Percentiles rank a stretch among this genome's conserved stretches.
These are phyloP conservation scores for Drosophila ezoana DNA, from an alignment of 2,888 invertebrate species.

Conservation along the genomic window DNA sequence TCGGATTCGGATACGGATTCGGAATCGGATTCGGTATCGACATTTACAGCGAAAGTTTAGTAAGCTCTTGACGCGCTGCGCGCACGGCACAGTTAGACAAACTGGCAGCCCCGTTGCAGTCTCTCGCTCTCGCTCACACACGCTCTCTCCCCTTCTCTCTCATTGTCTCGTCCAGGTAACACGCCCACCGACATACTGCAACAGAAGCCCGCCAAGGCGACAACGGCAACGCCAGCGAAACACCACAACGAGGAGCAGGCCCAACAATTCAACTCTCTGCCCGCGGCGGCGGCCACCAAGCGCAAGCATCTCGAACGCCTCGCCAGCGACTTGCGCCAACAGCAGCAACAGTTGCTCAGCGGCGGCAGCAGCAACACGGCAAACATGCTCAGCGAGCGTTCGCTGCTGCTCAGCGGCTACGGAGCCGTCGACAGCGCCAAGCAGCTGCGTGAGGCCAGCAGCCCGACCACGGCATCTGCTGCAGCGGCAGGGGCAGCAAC, in stretches of 20 bases:
- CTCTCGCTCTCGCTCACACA: constrained; percentile 8
- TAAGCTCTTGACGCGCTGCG: constrained; percentile 41
- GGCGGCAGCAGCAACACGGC: constrained; percentile 50
- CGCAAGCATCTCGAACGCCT: constrained; percentile 68
- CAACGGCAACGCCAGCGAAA: constrained; percentile 67
- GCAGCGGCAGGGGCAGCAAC: constrained; percentile 28
- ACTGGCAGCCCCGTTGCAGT: background rate
- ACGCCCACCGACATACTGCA: constrained; percentile 78
- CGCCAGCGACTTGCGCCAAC: constrained; percentile 65
- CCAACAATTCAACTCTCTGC: constrained; percentile 61
- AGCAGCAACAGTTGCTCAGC: constrained; percentile 48
- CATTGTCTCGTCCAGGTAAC: constrained; percentile 70
- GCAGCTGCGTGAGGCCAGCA: constrained; percentile 79
- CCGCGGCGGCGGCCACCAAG: constrained; percentile 68
- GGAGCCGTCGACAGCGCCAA: constrained; percentile 81
- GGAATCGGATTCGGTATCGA: constrained; percentile 7
- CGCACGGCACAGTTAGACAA: constrained; percentile 21
- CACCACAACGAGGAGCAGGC: constrained; percentile 61
- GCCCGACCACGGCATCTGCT: constrained; percentile 39
- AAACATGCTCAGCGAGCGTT: constrained; percentile 85
- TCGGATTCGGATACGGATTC: constrained; percentile 11
- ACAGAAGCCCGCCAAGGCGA: constrained; percentile 78
- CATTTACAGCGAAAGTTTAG: constrained; percentile 39
- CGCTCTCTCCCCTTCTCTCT: constrained; percentile 9
- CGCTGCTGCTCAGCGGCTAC: constrained; percentile 82